Evolutionary conservation across 2,113 vertebrate genomes (phyloP).

Genomic region (Tichodroma muraria): DNA sequence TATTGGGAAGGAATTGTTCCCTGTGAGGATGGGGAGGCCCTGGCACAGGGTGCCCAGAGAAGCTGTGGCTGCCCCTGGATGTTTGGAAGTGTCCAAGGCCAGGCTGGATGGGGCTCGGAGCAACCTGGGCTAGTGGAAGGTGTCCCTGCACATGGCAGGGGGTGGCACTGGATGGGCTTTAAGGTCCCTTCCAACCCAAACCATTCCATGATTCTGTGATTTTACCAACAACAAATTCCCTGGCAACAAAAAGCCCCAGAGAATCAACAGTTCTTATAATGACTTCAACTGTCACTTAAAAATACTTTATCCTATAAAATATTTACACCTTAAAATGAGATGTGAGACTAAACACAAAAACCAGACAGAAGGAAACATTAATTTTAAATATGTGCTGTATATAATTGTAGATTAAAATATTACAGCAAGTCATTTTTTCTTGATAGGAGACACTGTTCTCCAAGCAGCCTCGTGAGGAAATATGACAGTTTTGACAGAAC

Average conservation of each 20-base stretch:
- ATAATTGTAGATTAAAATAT: neutral
- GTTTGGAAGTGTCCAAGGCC: neutral
- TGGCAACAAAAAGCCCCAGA: neutral
- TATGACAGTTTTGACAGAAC: neutral
- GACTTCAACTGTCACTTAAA: neutral
- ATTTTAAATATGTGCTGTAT: neutral
- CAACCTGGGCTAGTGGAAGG: fast-evolving
- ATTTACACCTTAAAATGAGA: neutral
- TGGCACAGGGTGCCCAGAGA: neutral
- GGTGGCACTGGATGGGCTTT: neutral
- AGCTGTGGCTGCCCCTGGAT: neutral
- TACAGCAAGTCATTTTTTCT: neutral
- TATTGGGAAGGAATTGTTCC: neutral
- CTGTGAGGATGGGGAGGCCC: fast-evolving
- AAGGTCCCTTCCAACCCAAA: neutral
- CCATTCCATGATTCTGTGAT: neutral
- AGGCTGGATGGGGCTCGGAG: fast-evolving
- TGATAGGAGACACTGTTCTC: neutral
- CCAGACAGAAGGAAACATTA: neutral
- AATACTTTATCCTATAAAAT: neutral
- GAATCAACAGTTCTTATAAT: neutral
- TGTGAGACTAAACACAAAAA: neutral
- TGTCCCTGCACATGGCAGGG: neutral
- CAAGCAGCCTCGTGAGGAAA: neutral
- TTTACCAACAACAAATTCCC: neutral